phyloP scores from a whole-genome alignment of 2,888 invertebrate species.

The Tenthredo notha region DNA sequence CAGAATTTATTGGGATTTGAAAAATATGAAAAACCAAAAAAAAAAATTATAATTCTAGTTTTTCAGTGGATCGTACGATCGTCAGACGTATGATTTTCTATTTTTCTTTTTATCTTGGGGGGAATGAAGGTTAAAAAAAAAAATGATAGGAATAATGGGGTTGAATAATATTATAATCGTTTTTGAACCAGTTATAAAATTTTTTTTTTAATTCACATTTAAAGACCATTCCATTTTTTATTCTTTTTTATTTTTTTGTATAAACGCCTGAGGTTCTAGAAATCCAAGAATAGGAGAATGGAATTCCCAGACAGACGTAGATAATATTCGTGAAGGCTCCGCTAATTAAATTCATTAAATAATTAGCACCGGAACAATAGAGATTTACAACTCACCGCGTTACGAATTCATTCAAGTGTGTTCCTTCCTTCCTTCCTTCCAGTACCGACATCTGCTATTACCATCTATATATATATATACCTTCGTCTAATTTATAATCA shows the following conservation, averaged over 20 bases:
- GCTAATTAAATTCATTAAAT: conserved; percentile 61
- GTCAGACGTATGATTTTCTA: too few relatives aligned
- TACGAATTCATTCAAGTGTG: conserved; percentile 16
- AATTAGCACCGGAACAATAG: conserved; percentile 60
- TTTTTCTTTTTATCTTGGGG: too few relatives aligned
- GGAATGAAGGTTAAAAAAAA: too few relatives aligned
- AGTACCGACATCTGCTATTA: neutral
- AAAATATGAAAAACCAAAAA: too few relatives aligned
- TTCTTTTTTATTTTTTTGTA: too few relatives aligned
- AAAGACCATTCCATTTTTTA: neutral
- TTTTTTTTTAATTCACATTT: neutral
- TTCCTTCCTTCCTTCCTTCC: neutral
- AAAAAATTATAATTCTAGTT: too few relatives aligned
- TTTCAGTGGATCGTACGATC: too few relatives aligned
- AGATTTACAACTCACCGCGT: conserved; percentile 55
- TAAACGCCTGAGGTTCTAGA: neutral
- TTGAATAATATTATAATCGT: too few relatives aligned
- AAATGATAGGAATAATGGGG: too few relatives aligned
- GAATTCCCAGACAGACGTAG: conserved; percentile 52
- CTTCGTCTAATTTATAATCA: neutral
- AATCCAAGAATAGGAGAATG: conserved; percentile 36
- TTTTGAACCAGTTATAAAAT: neutral
- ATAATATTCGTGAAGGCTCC: conserved; percentile 42
- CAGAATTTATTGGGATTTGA: too few relatives aligned
- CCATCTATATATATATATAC: neutral